These are phyloP conservation scores for Rattus rattus DNA, from an alignment of 2,113 vertebrate species.

Conservation along the genomic window DNA sequence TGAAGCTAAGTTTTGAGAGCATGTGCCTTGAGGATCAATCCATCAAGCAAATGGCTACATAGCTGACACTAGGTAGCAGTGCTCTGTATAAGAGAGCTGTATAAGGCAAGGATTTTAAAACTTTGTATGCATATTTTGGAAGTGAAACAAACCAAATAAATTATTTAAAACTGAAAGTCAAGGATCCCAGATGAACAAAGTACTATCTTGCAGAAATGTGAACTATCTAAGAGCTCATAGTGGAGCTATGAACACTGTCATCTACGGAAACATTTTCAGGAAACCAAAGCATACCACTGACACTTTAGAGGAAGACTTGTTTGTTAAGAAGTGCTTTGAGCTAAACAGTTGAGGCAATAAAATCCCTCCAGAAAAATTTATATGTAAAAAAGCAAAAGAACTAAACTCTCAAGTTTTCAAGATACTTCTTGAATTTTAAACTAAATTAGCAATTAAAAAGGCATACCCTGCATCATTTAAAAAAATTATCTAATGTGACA, in stretches of 20 bases:
- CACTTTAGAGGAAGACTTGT: slow-evolving; percentile 1
- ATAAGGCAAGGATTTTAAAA: slow-evolving; percentile 76
- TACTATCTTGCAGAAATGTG: slow-evolving; percentile 79
- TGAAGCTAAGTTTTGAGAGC: slow-evolving; percentile 67
- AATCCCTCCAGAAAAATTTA: slow-evolving; percentile 50
- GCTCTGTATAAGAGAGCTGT: slow-evolving; percentile 47
- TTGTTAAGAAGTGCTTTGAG: slow-evolving; percentile 46
- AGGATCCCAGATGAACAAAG: slow-evolving; percentile 77
- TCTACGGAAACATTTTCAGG: not conserved
- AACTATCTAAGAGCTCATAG: slow-evolving; percentile 49
- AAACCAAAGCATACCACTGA: slow-evolving; percentile 24
- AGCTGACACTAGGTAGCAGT: slow-evolving; percentile 40
- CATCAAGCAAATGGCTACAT: slow-evolving; percentile 65
- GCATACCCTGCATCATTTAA: slow-evolving; percentile 65
- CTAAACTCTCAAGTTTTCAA: slow-evolving; percentile 42
- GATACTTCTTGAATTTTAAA: slow-evolving; percentile 5
- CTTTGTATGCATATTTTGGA: slow-evolving; percentile 42
- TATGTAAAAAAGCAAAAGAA: slow-evolving; percentile 48
- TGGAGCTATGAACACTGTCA: not conserved
- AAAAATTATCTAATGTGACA: slow-evolving; percentile 24
- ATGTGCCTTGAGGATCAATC: not conserved
- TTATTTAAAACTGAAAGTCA: slow-evolving; percentile 59
- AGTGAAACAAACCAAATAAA: slow-evolving; percentile 61
- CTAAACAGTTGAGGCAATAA: slow-evolving; percentile 45
- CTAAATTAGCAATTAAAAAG: slow-evolving; percentile 43